Evolutionary conservation across 2,797 vertebrate species (phyloP).

Genomic region (Poeciliopsis paucimaculata): DNA sequence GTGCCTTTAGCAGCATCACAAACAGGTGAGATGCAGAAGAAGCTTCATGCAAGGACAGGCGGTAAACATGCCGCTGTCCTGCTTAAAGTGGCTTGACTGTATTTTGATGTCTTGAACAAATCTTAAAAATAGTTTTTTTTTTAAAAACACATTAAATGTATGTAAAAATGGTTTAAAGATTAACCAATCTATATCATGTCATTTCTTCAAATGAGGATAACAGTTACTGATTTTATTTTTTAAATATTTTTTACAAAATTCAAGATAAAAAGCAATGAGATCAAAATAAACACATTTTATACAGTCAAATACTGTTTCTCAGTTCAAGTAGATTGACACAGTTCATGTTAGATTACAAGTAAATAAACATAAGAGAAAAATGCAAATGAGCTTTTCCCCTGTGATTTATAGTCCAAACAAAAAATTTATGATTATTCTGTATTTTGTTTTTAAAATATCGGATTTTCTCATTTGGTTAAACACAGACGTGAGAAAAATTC

Average conservation of each 20-base stretch:
- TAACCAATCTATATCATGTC: background rate
- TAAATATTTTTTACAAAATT: slow-evolving; percentile 2
- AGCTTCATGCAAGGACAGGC: slow-evolving; percentile 12
- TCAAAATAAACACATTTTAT: slow-evolving; percentile 1
- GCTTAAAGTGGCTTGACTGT: background rate
- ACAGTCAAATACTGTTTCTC: slow-evolving; percentile 17
- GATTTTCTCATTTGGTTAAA: background rate
- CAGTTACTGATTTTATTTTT: background rate
- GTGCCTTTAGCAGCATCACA: slow-evolving; percentile 41
- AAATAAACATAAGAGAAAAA: background rate
- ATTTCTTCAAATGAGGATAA: background rate
- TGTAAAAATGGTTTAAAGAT: background rate
- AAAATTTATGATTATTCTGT: background rate
- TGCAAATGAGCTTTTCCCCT: slow-evolving; percentile 1
- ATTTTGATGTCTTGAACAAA: background rate
- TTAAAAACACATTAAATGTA: background rate
- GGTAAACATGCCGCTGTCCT: slow-evolving; percentile 3
- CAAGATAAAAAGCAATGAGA: background rate
- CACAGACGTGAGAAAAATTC: background rate
- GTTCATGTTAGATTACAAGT: slow-evolving; percentile 3
- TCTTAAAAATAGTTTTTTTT: background rate
- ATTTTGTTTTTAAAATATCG: background rate
- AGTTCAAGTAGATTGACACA: slow-evolving; percentile 26
- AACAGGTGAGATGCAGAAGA: slow-evolving; percentile 35
- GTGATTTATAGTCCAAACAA: background rate